Evolutionary conservation across 2,797 vertebrate species (phyloP), one percentile per base, ranked within the genome.

Genomic region (Lophotriccus pileatus): DNA sequence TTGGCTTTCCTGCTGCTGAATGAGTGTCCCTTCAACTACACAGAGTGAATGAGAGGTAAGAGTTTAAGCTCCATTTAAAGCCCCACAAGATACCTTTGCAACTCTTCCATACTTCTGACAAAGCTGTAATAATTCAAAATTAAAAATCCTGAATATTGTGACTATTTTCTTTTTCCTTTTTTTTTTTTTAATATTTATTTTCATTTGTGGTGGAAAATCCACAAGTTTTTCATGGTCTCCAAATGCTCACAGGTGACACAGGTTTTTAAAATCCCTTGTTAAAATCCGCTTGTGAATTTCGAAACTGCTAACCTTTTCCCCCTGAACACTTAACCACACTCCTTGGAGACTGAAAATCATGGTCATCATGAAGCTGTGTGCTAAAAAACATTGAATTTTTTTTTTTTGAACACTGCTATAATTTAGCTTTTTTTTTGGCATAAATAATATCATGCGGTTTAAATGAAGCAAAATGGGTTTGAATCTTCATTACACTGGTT

Each of bases 11-110:
- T 62, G 24, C 24, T 53, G 22, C 62, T 76, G 67, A 55, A 34
- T 47, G 22, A 47, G 3, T 27, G 9, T 1, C 72, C 12, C 32
- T 6, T 2, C 5, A 28, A 21, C 18, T 34, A 11, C 0, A 0
- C 7, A 3, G n/a, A 75, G 6, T 32, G 49, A 68, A 72, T 6
- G 8, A 78, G 32, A 52, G 6, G 3, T 9, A 25, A 41, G 24
- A 43, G 9, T 21, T 77, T 23, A 59, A 74, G 18, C 4, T 43
- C 14, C 7, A 12, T 58, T 67, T 60, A 53, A 70, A 63, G 6
- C 9, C 12, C 5, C 8, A 2, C 20, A 14, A 66, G 12, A 7
- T 28, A 32, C 22, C 4, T 55, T 60, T 84, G 7, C 1, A 34
- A 60, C 68, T 60, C 28, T 60, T 34, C 23, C 6, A 17, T 49